A percentile compares a stretch with the other conserved stretches of the same genome.
Evolutionary conservation across 2,888 invertebrate species (phyloP).

Genomic region (Amorpha juglandis): DNA sequence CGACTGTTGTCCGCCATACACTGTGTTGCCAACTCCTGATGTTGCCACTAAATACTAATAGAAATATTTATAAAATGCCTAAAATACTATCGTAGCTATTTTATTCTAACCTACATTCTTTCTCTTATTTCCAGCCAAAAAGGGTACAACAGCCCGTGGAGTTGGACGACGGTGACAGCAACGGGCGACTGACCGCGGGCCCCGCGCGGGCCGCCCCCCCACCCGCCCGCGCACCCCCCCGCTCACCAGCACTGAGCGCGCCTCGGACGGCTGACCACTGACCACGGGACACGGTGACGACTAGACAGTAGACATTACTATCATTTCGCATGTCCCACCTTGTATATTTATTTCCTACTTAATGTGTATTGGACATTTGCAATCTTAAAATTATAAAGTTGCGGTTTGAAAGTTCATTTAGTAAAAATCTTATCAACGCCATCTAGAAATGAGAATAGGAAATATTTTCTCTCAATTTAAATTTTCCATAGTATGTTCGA

Average conservation of each 20-base stretch:
- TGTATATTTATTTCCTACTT: not conserved
- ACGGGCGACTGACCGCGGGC: slow-evolving; percentile 86
- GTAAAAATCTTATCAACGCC: not conserved
- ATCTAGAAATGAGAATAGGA: not conserved
- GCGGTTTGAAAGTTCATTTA: not conserved
- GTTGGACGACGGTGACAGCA: slow-evolving; percentile 86
- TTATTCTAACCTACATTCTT: slow-evolving; percentile 36
- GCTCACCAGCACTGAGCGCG: slow-evolving; percentile 69
- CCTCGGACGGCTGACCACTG: slow-evolving; percentile 33
- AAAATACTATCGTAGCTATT: not conserved
- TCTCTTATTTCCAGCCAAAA: slow-evolving; percentile 83
- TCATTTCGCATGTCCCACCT: slow-evolving; percentile 10
- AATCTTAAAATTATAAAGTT: slow-evolving; percentile 1
- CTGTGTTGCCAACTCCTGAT: too few relatives aligned
- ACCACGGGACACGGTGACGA: not conserved
- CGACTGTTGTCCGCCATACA: too few relatives aligned
- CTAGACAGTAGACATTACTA: not conserved
- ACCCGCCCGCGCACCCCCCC: slow-evolving; percentile 80
- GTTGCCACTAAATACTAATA: too few relatives aligned
- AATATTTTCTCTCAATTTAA: not conserved
- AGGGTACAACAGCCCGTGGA: slow-evolving; percentile 86
- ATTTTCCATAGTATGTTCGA: not conserved
- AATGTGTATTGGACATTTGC: not conserved
- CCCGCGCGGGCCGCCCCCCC: slow-evolving; percentile 82
- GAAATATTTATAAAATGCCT: not conserved